phyloP scores from a whole-genome alignment of 2,888 invertebrate genomes.

The Coleophora flavipennella region DNA sequence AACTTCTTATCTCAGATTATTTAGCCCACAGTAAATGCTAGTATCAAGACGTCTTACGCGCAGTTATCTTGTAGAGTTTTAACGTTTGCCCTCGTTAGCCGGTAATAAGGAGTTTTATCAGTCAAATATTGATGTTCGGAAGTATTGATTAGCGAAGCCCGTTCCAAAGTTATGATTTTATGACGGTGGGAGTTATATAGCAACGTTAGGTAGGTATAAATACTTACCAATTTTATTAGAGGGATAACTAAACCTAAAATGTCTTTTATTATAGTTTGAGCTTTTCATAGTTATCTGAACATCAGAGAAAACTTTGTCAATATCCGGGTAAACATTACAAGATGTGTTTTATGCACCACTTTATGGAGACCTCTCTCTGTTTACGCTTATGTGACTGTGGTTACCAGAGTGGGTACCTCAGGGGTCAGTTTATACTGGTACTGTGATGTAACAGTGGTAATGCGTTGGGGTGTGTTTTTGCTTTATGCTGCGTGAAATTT shows the following conservation, averaged over 20 bases:
- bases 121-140: conserved; percentile 52
- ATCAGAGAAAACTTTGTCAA: conserved; percentile 53
- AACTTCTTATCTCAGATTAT: too few species aligned
- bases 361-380: conserved; percentile 22
- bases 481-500: conserved; percentile 72
- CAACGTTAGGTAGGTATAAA: not conserved
- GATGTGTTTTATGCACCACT: conserved; percentile 49
- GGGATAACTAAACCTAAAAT: conserved; percentile 24
- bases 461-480: conserved; percentile 69
- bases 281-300: conserved; percentile 54
- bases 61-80: conserved; percentile 40
- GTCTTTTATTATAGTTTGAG: conserved; percentile 43
- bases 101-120: conserved; percentile 51
- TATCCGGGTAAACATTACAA: conserved; percentile 59
- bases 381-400: conserved; percentile 6
- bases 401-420: conserved; percentile 16
- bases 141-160: conserved; percentile 34
- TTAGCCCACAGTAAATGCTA: too few species aligned
- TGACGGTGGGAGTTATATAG: not conserved
- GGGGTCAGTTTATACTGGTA: conserved; percentile 39
- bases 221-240: too few species aligned
- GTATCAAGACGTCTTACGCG: not conserved
- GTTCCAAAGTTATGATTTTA: not conserved
- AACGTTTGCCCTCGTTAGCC: conserved; percentile 55
- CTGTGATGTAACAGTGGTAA: conserved; percentile 49